These are phyloP conservation scores for Embiotoca jacksoni DNA, from an alignment of 2,113 vertebrate species.

Conservation along the genomic window DNA sequence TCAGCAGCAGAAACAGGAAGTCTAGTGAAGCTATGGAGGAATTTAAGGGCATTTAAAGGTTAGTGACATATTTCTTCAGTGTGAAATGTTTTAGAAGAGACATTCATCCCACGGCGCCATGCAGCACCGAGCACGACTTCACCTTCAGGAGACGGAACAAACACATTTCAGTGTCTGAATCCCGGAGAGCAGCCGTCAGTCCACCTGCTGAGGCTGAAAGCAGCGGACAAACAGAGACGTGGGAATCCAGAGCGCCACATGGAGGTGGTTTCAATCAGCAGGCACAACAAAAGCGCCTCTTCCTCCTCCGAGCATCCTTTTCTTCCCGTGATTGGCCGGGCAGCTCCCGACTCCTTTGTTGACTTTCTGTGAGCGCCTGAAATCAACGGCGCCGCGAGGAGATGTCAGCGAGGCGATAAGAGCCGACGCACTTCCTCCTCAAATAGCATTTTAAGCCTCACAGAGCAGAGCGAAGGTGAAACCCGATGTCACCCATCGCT, in stretches of 20 bases:
- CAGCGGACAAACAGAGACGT: neutral
- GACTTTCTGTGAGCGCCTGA: constrained; percentile 19
- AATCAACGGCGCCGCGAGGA: constrained; percentile 33
- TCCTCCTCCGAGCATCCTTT: neutral
- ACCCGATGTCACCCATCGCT: neutral
- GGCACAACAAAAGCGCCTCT: constrained; percentile 47
- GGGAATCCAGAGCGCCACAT: neutral
- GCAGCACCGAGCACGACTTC: too few relatives aligned
- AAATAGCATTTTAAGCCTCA: constrained; percentile 25
- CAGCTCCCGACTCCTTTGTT: constrained; percentile 40
- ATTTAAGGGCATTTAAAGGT: too few relatives aligned
- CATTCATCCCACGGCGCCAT: too few relatives aligned
- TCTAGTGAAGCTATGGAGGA: too few relatives aligned
- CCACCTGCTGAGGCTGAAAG: neutral
- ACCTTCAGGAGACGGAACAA: too few relatives aligned
- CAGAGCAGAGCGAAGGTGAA: neutral
- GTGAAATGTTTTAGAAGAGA: too few relatives aligned
- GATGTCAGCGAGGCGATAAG: neutral
- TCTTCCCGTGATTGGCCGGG: constrained; percentile 1
- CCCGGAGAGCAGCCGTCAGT: too few relatives aligned
- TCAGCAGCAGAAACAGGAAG: too few relatives aligned
- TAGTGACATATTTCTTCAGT: too few relatives aligned
- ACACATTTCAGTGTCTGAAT: too few relatives aligned
- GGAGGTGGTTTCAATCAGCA: constrained; percentile 59
- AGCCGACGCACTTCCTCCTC: constrained; percentile 14